Percentiles rank a stretch among this genome's conserved stretches.
phyloP scores from a whole-genome alignment of 2,113 vertebrate species.

The Pedionomus torquatus region DNA sequence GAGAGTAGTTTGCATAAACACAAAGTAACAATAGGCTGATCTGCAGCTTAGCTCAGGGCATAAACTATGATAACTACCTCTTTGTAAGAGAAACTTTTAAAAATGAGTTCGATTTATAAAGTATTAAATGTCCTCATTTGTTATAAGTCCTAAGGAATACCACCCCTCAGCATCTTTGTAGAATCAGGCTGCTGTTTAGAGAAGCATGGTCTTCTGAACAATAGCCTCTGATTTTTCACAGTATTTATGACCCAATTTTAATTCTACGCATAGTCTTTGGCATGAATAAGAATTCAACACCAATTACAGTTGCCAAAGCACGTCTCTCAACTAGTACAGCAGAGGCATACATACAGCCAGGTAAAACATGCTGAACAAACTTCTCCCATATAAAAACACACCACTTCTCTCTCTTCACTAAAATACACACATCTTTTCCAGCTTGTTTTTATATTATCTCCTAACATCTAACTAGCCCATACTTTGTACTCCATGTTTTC shows the following conservation, averaged over 20 bases:
- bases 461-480: neutral
- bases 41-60: constrained; percentile 1
- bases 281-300: neutral
- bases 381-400: neutral
- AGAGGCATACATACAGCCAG: neutral
- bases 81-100: neutral
- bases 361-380: constrained; percentile 44
- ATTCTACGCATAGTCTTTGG: neutral
- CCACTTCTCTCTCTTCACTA: neutral
- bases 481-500: neutral
- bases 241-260: neutral
- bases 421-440: neutral
- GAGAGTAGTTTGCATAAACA: neutral
- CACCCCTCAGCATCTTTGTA: neutral
- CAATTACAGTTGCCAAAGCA: constrained; percentile 33
- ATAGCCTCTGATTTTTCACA: neutral
- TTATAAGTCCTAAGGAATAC: neutral
- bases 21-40: neutral
- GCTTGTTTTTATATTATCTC: neutral
- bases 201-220: neutral
- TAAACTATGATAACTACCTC: neutral
- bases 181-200: neutral
- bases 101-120: neutral
- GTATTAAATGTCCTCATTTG: neutral
- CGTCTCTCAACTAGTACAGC: neutral